Evolutionary conservation across 2,797 vertebrate genomes (phyloP).

Genomic region (Eulemur albifrons): DNA sequence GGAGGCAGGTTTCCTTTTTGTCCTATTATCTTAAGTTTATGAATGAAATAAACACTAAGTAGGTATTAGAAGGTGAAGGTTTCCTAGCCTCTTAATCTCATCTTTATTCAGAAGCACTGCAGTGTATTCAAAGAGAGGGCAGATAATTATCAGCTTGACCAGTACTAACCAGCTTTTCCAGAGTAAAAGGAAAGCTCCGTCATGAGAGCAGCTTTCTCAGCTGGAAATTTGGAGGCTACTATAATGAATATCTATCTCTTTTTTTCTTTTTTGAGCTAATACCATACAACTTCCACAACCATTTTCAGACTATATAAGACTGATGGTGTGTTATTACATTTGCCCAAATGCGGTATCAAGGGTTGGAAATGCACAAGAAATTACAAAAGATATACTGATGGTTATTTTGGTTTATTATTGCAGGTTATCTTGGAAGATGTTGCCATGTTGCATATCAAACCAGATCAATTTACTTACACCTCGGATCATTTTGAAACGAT

Average conservation of each 20-base stretch:
- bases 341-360: slow-evolving; percentile 28
- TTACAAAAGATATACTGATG: not conserved
- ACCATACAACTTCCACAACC: not conserved
- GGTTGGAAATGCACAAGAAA: not conserved
- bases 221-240: slow-evolving; percentile 19
- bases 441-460: slow-evolving; percentile 95
- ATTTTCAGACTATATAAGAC: slow-evolving; percentile 34
- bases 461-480: slow-evolving; percentile 98
- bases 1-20: slow-evolving; percentile 1
- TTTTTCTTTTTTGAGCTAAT: not conserved
- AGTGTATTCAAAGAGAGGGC: not conserved
- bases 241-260: not conserved
- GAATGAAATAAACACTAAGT: not conserved
- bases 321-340: not conserved
- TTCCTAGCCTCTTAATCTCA: not conserved
- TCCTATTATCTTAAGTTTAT: not conserved
- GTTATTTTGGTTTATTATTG: slow-evolving; percentile 8
- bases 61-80: not conserved
- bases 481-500: slow-evolving; percentile 96
- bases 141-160: not conserved
- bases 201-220: not conserved
- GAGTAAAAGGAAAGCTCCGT: not conserved
- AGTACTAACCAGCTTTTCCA: not conserved
- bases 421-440: slow-evolving; percentile 99
- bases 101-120: slow-evolving; percentile 8